phyloP scores from a whole-genome alignment of 1,140 invertebrate species.

The Philotrypesis tridentata region DNA sequence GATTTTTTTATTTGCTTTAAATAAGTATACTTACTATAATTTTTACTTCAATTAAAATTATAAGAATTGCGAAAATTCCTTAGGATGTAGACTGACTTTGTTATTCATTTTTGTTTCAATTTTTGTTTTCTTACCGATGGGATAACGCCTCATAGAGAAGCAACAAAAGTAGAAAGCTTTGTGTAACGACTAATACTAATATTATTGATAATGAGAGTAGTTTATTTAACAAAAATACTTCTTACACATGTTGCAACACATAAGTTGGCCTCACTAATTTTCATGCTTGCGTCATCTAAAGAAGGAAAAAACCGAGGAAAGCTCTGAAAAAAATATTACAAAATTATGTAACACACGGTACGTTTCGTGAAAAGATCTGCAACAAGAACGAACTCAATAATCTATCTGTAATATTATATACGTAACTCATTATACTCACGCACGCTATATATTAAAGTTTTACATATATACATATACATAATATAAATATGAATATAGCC shows the following conservation, averaged over 20 bases:
- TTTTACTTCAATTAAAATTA: slow-evolving; percentile 11
- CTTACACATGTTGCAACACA: slow-evolving; percentile 1
- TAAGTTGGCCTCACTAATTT: slow-evolving; percentile 36
- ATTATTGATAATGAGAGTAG: slow-evolving; percentile 24
- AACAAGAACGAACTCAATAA: slow-evolving; percentile 60
- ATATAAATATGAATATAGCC: slow-evolving; percentile 50
- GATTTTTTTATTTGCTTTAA: slow-evolving; percentile 35
- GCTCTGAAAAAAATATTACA: slow-evolving; percentile 9
- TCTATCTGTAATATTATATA: slow-evolving; percentile 41
- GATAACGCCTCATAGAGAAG: neutral
- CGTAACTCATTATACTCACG: slow-evolving; percentile 54
- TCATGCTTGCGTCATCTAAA: slow-evolving; percentile 17
- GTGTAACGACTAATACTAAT: slow-evolving; percentile 37
- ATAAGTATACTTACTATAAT: neutral
- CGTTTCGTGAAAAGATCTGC: slow-evolving; percentile 51
- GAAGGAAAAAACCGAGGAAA: slow-evolving; percentile 25
- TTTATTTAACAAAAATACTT: slow-evolving; percentile 29
- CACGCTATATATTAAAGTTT: slow-evolving; percentile 56
- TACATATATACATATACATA: slow-evolving; percentile 35
- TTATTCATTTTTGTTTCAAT: neutral
- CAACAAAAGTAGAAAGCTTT: slow-evolving; percentile 35
- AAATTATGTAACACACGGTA: slow-evolving; percentile 25
- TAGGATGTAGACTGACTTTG: neutral
- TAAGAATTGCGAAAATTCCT: neutral
- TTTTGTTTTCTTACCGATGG: neutral